phyloP scores from a whole-genome alignment of 2,113 vertebrate genomes.

The Panurus biarmicus region DNA sequence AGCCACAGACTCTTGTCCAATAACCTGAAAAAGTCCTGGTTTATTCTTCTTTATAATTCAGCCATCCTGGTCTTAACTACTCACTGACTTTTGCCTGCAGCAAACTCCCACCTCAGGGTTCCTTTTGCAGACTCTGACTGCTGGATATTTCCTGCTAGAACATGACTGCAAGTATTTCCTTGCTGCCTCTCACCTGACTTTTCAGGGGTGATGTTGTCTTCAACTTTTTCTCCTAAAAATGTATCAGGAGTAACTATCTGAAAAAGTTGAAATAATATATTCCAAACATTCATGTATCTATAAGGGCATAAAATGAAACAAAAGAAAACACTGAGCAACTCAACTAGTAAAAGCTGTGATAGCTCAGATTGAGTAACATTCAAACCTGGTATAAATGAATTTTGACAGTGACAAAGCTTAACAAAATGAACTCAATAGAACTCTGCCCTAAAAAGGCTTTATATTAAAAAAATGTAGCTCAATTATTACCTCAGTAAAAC shows the following conservation, averaged over 20 bases:
- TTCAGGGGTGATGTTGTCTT: background rate
- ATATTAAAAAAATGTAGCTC: too few species aligned
- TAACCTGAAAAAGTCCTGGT: too few species aligned
- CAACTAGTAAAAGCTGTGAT: background rate
- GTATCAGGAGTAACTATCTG: background rate
- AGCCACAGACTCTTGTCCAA: too few species aligned
- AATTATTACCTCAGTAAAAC: too few species aligned
- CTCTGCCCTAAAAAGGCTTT: background rate
- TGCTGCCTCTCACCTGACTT: too few species aligned
- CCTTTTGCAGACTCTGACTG: too few species aligned
- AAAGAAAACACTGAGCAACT: background rate
- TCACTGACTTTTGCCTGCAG: too few species aligned
- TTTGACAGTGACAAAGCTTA: background rate
- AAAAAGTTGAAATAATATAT: background rate
- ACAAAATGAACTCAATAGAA: background rate
- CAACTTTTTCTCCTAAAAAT: background rate
- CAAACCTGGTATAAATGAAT: background rate
- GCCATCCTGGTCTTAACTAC: too few species aligned
- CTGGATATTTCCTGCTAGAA: too few species aligned
- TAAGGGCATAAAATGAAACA: background rate
- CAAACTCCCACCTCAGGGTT: too few species aligned
- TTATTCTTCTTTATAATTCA: too few species aligned
- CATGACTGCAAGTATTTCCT: too few species aligned
- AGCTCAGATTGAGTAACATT: background rate
- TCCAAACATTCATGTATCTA: background rate